Evolutionary conservation across 2,888 invertebrate species (phyloP).

Genomic region (Zhuqinia jingwanae): DNA sequence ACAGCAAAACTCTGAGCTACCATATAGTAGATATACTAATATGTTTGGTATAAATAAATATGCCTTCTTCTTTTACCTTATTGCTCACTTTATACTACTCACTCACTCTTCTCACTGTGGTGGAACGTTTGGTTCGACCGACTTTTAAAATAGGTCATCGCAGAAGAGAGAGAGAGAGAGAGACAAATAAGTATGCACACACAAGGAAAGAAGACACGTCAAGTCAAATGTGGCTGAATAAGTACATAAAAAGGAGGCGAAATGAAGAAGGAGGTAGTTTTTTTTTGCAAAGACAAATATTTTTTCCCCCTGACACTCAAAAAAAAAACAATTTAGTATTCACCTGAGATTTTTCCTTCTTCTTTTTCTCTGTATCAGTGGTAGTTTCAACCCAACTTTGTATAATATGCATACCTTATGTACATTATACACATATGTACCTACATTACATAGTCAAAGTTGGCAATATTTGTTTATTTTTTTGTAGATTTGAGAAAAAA

Average conservation of each 20-base stretch:
- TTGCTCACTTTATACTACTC: slow-evolving; percentile 38
- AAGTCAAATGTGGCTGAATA: neutral
- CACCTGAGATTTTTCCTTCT: slow-evolving; percentile 26
- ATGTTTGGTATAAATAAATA: too few relatives aligned
- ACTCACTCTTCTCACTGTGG: slow-evolving; percentile 40
- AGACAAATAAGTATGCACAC: neutral
- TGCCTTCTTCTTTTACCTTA: slow-evolving; percentile 1
- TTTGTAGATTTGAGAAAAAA: slow-evolving; percentile 17
- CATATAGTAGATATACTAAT: too few relatives aligned
- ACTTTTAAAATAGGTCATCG: slow-evolving; percentile 72
- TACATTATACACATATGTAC: too few relatives aligned
- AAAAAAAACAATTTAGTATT: neutral
- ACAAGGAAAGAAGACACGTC: slow-evolving; percentile 21
- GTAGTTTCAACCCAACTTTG: too few relatives aligned
- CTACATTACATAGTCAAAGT: neutral
- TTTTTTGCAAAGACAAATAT: slow-evolving; percentile 26
- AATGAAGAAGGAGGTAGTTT: slow-evolving; percentile 33
- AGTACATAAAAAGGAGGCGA: slow-evolving; percentile 10
- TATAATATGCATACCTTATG: too few relatives aligned
- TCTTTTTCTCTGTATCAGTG: neutral
- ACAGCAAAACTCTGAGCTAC: neutral
- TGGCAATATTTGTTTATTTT: neutral
- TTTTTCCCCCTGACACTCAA: slow-evolving; percentile 11
- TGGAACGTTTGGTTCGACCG: slow-evolving; percentile 62
- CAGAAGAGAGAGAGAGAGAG: slow-evolving; percentile 13